Evolutionary conservation across 2,113 vertebrate genomes (phyloP).

Genomic region (Pluvialis apricaria): DNA sequence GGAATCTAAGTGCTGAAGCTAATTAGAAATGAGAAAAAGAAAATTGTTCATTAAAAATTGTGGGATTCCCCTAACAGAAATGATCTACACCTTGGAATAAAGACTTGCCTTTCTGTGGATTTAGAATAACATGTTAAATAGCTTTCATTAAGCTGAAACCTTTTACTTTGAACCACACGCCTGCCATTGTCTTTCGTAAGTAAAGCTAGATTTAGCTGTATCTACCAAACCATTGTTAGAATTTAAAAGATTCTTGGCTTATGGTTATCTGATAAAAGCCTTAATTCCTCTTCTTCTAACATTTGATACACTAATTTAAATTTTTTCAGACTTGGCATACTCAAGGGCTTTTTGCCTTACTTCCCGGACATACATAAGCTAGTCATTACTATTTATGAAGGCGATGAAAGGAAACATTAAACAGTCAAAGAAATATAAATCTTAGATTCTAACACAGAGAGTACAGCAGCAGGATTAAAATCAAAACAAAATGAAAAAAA

Average conservation of each 20-base stretch:
- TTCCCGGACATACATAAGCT: slow-evolving; percentile 50
- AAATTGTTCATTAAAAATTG: slow-evolving; percentile 57
- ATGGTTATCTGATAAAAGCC: not conserved
- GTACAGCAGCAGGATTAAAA: slow-evolving; percentile 35
- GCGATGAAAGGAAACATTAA: slow-evolving; percentile 47
- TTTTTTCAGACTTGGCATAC: slow-evolving; percentile 38
- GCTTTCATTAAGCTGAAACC: slow-evolving; percentile 35
- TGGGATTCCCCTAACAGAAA: slow-evolving; percentile 58
- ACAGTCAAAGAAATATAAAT: slow-evolving; percentile 46
- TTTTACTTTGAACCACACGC: not conserved
- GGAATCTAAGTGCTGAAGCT: slow-evolving; percentile 47
- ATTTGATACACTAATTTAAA: slow-evolving; percentile 34
- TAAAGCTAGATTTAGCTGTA: slow-evolving; percentile 22
- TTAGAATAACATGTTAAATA: slow-evolving; percentile 45
- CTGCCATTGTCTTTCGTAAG: not conserved
- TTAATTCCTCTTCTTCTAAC: slow-evolving; percentile 35
- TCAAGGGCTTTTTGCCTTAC: slow-evolving; percentile 37
- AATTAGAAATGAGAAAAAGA: slow-evolving; percentile 68
- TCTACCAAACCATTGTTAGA: not conserved
- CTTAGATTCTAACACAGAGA: slow-evolving; percentile 20
- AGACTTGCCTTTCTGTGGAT: slow-evolving; percentile 58
- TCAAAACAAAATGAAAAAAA: not conserved
- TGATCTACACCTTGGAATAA: slow-evolving; percentile 31
- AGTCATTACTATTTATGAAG: slow-evolving; percentile 61
- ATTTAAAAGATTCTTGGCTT: slow-evolving; percentile 26